These are phyloP conservation scores for Nipponacmea schrenckii DNA, from an alignment of 2,888 invertebrate genomes.

Conservation along the genomic window DNA sequence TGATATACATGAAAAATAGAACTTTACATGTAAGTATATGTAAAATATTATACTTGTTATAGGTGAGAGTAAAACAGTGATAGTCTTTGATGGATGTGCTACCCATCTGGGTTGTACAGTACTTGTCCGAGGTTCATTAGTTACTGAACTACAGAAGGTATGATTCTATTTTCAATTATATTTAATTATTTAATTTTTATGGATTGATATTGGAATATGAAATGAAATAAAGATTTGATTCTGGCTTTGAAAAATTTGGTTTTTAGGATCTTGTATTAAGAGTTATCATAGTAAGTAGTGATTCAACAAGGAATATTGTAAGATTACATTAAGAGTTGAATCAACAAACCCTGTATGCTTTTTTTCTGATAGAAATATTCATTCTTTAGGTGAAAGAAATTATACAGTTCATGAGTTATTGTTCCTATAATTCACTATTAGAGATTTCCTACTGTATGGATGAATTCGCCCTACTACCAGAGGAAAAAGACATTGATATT, in stretches of 20 bases:
- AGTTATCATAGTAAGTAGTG: too few relatives aligned
- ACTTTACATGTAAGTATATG: too few relatives aligned
- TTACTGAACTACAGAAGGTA: slow-evolving; percentile 78
- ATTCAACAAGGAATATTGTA: too few relatives aligned
- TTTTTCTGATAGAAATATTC: not conserved
- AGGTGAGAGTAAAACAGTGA: slow-evolving; percentile 79
- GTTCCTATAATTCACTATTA: slow-evolving; percentile 89
- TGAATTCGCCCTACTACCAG: slow-evolving; percentile 82
- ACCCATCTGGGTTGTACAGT: slow-evolving; percentile 88
- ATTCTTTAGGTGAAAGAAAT: slow-evolving; percentile 79
- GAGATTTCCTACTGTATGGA: slow-evolving; percentile 91
- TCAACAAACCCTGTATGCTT: too few relatives aligned
- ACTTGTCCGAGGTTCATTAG: slow-evolving; percentile 80
- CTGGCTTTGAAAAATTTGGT: too few relatives aligned
- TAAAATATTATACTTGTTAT: slow-evolving; percentile 14
- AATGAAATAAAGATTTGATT: too few relatives aligned
- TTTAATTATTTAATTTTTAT: too few relatives aligned
- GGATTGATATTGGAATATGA: too few relatives aligned
- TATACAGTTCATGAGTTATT: slow-evolving; percentile 82
- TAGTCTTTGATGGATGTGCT: slow-evolving; percentile 93
- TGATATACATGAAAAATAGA: too few relatives aligned
- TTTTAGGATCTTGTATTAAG: too few relatives aligned
- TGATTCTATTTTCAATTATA: slow-evolving; percentile 6
- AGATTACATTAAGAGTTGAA: too few relatives aligned
- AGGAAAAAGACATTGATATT: slow-evolving; percentile 20